Evolutionary conservation across 2,888 invertebrate species (phyloP).

Genomic region (Herminia tarsipennalis): DNA sequence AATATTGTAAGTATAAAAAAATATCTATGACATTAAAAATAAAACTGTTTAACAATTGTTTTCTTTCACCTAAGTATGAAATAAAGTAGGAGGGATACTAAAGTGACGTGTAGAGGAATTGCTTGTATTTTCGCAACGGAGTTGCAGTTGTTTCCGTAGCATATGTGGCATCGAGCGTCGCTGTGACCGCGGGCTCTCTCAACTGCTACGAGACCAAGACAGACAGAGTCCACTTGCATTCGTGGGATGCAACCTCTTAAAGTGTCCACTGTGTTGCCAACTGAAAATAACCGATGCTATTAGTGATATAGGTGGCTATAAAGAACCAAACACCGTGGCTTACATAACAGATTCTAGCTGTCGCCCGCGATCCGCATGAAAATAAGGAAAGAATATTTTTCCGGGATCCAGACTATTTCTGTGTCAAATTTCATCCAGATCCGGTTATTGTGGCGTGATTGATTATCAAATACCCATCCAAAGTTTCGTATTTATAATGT

Average conservation of each 20-base stretch:
- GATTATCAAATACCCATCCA: no score
- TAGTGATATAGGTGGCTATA: no score
- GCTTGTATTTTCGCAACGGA: conserved; percentile 43
- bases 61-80: conserved; percentile 60
- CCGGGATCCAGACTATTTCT: no score
- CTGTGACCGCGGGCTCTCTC: conserved; percentile 78
- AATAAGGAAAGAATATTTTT: no score
- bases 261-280: conserved; percentile 76
- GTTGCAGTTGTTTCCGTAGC: conserved; percentile 75
- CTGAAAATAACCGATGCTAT: conserved; percentile 65
- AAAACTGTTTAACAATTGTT: conserved; percentile 26
- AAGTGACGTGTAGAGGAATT: conserved; percentile 35
- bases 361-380: no score
- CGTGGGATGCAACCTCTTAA: conserved; percentile 74
- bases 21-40: conserved; percentile 34
- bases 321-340: no score
- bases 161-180: conserved; percentile 75
- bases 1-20: conserved; percentile 20
- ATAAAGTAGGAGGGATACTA: conserved; percentile 48
- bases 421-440: no score
- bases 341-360: no score
- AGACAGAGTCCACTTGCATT: conserved; percentile 74
- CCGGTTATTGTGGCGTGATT: no score
- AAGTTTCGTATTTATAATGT: no score
- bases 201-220: conserved; percentile 68